Evolutionary conservation across 2,113 vertebrate species (phyloP), one percentile per base, ranked within the genome.

Genomic region (Ursus arctos): DNA sequence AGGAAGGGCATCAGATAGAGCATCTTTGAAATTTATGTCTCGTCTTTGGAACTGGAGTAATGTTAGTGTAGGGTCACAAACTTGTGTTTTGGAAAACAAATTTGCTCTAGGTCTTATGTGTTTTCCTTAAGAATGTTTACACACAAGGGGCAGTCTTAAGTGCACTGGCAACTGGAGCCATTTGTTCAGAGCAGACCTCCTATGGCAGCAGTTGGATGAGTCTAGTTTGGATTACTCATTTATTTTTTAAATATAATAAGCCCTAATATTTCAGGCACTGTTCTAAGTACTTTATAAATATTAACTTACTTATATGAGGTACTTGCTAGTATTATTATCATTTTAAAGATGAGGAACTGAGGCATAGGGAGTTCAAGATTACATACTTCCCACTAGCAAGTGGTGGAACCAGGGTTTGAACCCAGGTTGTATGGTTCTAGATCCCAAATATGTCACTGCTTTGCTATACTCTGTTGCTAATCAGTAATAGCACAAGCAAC

Each of bases 71-170:
- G 21, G 18, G 6, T 84, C 14, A 49, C 57, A 82, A 72, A 49
- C 1, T 8, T 80, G 43, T 55, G 19, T 3, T 49, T 80, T 49
- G 36, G 22, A 47, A 47, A n/a, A 36, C 10, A 51, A 51, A 47
- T 36, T 47, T 95, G 18, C n/a, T 89, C 28, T 69, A 15, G 36
- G 36, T 85, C 9, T 79, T 96, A 74, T 21, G 40, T 40, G 4
- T 93, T 91, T 77, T 96, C 55, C 71, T 91, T n/a, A 61, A 91
- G 26, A 28, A 82, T 18, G 40, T 91, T 90, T 91, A 94, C 11
- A 14, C 6, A 57, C 6, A 63, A 63, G 16, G 47, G 19, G 13
- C 13, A 26, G 18, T 43, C 13, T 55, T 87, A 59, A 79, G 11
- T n/a, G 12, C n/a, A 2, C 12, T 57, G 21, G 51, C 22, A 49